These are phyloP conservation scores for Drosophila mimetica DNA, from an alignment of 2,888 invertebrate species.

Conservation along the genomic window DNA sequence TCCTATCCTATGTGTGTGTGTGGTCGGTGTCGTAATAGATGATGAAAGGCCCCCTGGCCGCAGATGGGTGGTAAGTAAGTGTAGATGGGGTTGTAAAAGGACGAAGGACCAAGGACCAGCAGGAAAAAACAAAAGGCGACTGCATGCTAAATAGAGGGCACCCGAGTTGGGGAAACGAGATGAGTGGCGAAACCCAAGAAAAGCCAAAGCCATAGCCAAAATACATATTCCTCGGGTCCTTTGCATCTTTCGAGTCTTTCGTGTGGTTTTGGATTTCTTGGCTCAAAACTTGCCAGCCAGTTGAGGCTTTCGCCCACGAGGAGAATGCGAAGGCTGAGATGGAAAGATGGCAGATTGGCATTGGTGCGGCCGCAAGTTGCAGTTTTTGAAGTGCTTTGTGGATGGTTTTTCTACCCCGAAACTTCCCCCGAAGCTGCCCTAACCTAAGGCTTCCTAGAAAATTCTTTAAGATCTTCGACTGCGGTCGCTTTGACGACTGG, in stretches of 20 bases:
- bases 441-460: slow-evolving; percentile 66
- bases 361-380: slow-evolving; percentile 56
- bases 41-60: slow-evolving; percentile 67
- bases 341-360: slow-evolving; percentile 21
- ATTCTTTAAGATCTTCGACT: slow-evolving; percentile 81
- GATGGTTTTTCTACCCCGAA: slow-evolving; percentile 22
- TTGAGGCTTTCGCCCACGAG: slow-evolving; percentile 6
- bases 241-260: slow-evolving; percentile 75
- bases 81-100: not conserved
- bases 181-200: slow-evolving; percentile 53
- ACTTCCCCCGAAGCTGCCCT: not conserved
- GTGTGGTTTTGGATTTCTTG: slow-evolving; percentile 80
- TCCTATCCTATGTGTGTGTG: slow-evolving; percentile 34
- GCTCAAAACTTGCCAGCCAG: slow-evolving; percentile 65
- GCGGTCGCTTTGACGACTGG: slow-evolving; percentile 81
- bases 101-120: not conserved
- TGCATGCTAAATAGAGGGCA: slow-evolving; percentile 41
- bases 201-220: slow-evolving; percentile 45
- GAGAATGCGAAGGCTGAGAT: too few species aligned
- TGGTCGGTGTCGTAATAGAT: slow-evolving; percentile 72
- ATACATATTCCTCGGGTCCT: slow-evolving; percentile 58
- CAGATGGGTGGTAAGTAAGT: too few species aligned
- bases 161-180: slow-evolving; percentile 28
- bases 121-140: slow-evolving; percentile 55
- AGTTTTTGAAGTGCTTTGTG: slow-evolving; percentile 58